Evolutionary conservation across 2,888 invertebrate species (phyloP).

Genomic region (Drosophila silvestris): DNA sequence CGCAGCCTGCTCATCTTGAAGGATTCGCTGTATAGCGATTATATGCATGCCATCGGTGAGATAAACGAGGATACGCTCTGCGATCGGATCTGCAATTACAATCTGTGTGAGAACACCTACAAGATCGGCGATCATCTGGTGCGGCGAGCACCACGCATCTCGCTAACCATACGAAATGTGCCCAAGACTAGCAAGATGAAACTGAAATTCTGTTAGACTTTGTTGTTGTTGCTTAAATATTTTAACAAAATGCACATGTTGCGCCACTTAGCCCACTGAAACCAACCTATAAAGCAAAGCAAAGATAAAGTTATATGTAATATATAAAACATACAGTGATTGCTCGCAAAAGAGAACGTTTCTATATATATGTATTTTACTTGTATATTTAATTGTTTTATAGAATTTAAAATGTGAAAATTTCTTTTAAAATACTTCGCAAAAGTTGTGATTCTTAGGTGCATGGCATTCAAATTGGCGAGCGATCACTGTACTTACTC

Average conservation of each 20-base stretch:
- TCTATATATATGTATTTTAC: neutral
- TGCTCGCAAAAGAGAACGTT: neutral
- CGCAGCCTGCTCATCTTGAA: constrained; percentile 94
- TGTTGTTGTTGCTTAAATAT: constrained; percentile 25
- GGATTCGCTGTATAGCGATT: constrained; percentile 92
- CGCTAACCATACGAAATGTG: constrained; percentile 96
- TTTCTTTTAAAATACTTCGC: constrained; percentile 1
- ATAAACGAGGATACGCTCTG: constrained; percentile 88
- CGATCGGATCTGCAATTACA: constrained; percentile 88
- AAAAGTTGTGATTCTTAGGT: neutral
- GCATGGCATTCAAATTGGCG: neutral
- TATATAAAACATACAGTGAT: neutral
- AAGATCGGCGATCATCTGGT: constrained; percentile 88
- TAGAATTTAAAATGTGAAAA: neutral
- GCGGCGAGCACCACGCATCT: constrained; percentile 91
- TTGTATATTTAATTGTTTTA: neutral
- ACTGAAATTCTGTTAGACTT: constrained; percentile 86
- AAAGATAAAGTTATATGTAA: constrained; percentile 17
- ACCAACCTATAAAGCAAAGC: constrained; percentile 30
- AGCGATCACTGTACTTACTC: constrained; percentile 13
- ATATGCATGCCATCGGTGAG: constrained; percentile 95
- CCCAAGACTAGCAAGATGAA: constrained; percentile 93
- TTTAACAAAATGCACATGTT: constrained; percentile 46
- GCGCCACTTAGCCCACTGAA: constrained; percentile 61
- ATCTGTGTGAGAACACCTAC: constrained; percentile 87